These are phyloP conservation scores for Tachina fera DNA, from an alignment of 2,888 invertebrate genomes.

Conservation along the genomic window DNA sequence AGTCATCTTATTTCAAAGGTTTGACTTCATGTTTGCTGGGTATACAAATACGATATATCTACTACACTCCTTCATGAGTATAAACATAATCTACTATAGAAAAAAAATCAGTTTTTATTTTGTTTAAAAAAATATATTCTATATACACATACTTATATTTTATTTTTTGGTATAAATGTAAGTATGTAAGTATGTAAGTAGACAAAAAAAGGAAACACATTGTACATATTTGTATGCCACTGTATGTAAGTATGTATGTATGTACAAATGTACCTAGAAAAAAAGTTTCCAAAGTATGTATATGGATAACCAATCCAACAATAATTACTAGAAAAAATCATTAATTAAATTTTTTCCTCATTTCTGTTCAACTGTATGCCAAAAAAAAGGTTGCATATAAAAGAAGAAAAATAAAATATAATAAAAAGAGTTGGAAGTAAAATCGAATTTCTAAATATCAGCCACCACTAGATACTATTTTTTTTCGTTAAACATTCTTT, in stretches of 20 bases:
- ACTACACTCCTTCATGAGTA: neutral
- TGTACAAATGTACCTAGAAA: too few species aligned
- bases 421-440: conserved; percentile 53
- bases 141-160: too few species aligned
- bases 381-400: conserved; percentile 7
- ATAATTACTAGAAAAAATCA: conserved; percentile 68
- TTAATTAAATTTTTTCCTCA: conserved; percentile 63
- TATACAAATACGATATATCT: neutral
- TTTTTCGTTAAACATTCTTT: conserved; percentile 12
- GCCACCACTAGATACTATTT: neutral
- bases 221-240: neutral
- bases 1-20: too few species aligned
- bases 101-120: conserved; percentile 54
- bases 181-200: too few species aligned
- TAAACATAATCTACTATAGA: conserved; percentile 4
- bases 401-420: neutral
- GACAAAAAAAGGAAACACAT: conserved; percentile 26
- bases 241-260: neutral
- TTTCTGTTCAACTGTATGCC: neutral
- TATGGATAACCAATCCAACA: conserved; percentile 55
- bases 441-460: conserved; percentile 51
- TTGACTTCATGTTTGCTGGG: too few species aligned
- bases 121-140: conserved; percentile 5
- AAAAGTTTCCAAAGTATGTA: too few species aligned
- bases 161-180: too few species aligned